Conservation (phyloP, 1,140 invertebrate genomes). For the Glossosoma conforme region DNA sequence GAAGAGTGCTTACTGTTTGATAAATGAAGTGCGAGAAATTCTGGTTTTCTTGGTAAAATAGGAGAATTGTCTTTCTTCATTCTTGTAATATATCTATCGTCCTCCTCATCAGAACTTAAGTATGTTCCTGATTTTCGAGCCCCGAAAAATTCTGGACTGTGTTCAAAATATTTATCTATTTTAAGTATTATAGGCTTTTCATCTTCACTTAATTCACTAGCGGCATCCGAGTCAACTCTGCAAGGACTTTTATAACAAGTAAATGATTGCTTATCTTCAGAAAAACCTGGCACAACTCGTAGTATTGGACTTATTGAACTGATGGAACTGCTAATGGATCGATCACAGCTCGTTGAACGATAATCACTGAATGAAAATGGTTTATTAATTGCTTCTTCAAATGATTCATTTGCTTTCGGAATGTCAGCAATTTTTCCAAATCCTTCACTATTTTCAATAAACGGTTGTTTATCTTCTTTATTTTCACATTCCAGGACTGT, state of each 20-base stretch:
- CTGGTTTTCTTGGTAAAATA: neutral
- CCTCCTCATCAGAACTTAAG: slow-evolving; percentile 29
- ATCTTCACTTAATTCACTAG: slow-evolving; percentile 47
- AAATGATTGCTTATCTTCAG: slow-evolving; percentile 26
- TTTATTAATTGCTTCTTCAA: slow-evolving; percentile 16
- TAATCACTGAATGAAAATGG: slow-evolving; percentile 16
- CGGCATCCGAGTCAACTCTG: slow-evolving; percentile 42
- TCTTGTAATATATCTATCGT: slow-evolving; percentile 12
- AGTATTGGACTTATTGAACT: slow-evolving; percentile 28
- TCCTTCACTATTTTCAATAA: neutral
- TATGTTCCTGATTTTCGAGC: slow-evolving; percentile 36
- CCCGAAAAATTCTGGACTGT: slow-evolving; percentile 51
- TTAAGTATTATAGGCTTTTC: slow-evolving; percentile 47
- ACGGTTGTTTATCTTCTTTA: neutral
- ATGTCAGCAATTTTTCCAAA: neutral
- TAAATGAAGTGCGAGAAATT: slow-evolving; percentile 1
- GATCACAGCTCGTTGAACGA: slow-evolving; percentile 25
- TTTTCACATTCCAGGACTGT: no score
- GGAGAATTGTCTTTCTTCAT: slow-evolving; percentile 4
- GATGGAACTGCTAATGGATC: slow-evolving; percentile 28
- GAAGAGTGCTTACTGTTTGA: no score
- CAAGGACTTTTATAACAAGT: slow-evolving; percentile 42
- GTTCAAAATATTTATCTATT: slow-evolving; percentile 52
- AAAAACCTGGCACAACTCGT: slow-evolving; percentile 5
- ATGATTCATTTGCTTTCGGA: slow-evolving; percentile 4